phyloP scores from a whole-genome alignment of 1,140 invertebrate species.

The Agrilus planipennis region DNA sequence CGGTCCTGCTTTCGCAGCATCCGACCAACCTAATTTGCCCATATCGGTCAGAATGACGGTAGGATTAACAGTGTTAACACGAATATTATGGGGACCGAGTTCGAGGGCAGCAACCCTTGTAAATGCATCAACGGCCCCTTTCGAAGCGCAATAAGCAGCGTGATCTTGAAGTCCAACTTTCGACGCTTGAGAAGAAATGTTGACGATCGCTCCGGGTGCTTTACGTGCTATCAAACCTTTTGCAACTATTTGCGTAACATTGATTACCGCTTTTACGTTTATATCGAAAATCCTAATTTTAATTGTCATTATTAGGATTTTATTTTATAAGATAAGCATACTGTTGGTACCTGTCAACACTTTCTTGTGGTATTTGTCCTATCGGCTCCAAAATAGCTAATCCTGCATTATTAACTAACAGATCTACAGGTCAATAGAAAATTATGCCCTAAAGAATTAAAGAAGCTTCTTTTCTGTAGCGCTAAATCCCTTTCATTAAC shows the following conservation, averaged over 20 bases:
- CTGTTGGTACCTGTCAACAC: neutral
- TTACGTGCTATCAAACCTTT: conserved; percentile 63
- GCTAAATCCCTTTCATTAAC: too few relatives aligned
- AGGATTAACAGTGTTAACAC: conserved; percentile 83
- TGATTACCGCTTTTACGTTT: conserved; percentile 76
- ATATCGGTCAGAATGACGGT: conserved; percentile 85
- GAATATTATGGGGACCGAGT: conserved; percentile 70
- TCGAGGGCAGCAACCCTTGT: conserved; percentile 74
- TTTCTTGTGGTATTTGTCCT: neutral
- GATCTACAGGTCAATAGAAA: too few relatives aligned
- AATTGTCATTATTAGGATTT: too few relatives aligned
- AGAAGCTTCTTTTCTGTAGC: too few relatives aligned
- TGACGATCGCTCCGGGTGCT: conserved; percentile 69
- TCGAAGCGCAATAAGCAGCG: conserved; percentile 42
- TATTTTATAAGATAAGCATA: too few relatives aligned
- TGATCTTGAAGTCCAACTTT: conserved; percentile 61
- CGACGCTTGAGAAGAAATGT: conserved; percentile 73
- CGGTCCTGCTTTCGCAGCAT: conserved; percentile 55
- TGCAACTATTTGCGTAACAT: conserved; percentile 69
- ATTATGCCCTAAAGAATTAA: too few relatives aligned
- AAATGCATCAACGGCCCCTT: conserved; percentile 54
- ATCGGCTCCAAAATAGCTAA: conserved; percentile 49
- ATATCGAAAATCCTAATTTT: conserved; percentile 61
- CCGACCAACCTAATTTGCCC: conserved; percentile 73
- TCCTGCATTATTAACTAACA: conserved; percentile 77